Percentiles rank a stretch among this genome's conserved stretches.
phyloP scores from a whole-genome alignment of 2,113 vertebrate genomes.

The Hypomesus transpacificus region DNA sequence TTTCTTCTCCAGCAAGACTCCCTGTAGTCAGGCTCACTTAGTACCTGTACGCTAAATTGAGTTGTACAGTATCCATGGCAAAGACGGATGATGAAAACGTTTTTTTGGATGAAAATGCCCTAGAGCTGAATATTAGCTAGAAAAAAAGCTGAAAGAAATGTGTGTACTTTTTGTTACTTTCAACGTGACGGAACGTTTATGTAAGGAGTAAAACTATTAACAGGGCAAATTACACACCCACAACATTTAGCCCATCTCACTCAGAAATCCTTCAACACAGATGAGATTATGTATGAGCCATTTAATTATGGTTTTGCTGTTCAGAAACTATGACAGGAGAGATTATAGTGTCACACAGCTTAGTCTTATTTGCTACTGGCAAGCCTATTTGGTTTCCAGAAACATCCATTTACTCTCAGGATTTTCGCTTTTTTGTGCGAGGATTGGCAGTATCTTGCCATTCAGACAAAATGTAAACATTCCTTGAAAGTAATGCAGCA shows the following conservation, averaged over 20 bases:
- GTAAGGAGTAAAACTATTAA: background rate
- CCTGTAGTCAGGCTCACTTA: background rate
- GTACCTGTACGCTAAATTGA: too few species aligned
- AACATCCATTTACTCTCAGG: background rate
- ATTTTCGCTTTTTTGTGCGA: background rate
- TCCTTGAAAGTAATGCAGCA: background rate
- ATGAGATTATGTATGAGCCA: background rate
- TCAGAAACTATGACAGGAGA: background rate
- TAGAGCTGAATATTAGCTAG: too few species aligned
- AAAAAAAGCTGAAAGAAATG: background rate
- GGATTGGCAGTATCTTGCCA: background rate
- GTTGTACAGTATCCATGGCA: too few species aligned
- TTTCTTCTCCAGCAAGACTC: conserved; percentile 7
- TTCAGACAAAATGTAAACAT: conserved; percentile 19
- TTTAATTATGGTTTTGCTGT: background rate
- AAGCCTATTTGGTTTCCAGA: background rate
- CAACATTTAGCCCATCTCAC: background rate
- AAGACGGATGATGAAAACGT: too few species aligned
- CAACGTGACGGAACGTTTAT: background rate
- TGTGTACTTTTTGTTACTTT: background rate
- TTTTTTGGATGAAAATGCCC: too few species aligned
- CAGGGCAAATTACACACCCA: background rate
- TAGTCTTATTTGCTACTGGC: background rate
- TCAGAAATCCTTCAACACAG: background rate
- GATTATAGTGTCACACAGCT: background rate